Evolutionary conservation across 2,888 invertebrate genomes (phyloP).

Genomic region (Rhagonycha fulva): DNA sequence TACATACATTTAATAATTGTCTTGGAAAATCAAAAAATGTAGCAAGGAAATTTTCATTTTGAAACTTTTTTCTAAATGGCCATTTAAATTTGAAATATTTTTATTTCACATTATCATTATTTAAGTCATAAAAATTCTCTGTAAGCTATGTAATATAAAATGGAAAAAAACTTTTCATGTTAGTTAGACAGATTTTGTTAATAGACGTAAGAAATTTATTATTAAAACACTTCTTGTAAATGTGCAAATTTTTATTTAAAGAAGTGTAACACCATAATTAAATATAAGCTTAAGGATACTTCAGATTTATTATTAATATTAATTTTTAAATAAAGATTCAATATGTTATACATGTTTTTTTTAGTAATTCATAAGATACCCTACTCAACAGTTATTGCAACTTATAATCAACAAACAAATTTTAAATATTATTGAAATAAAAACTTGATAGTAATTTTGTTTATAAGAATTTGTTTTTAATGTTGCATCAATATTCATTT

Average conservation of each 20-base stretch:
- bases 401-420: background rate
- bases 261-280: constrained; percentile 29
- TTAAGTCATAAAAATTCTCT: background rate
- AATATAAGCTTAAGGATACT: constrained; percentile 31
- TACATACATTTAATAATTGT: background rate
- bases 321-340: constrained; percentile 37
- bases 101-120: background rate
- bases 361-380: background rate
- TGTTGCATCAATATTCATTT: background rate
- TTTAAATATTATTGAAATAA: background rate
- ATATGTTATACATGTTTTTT: constrained; percentile 25
- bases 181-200: constrained; percentile 14
- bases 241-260: constrained; percentile 18
- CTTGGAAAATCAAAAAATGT: background rate
- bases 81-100: background rate
- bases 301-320: constrained; percentile 30
- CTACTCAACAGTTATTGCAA: background rate
- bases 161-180: constrained; percentile 18
- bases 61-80: background rate
- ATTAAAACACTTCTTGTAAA: constrained; percentile 22
- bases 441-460: background rate
- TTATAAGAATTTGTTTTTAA: background rate
- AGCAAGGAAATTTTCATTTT: background rate
- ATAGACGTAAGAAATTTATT: constrained; percentile 15
- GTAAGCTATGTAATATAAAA: constrained; percentile 19